Base-by-base conservation (phyloP, 2,888 invertebrate genomes). In the Coelopa pilipes region DNA sequence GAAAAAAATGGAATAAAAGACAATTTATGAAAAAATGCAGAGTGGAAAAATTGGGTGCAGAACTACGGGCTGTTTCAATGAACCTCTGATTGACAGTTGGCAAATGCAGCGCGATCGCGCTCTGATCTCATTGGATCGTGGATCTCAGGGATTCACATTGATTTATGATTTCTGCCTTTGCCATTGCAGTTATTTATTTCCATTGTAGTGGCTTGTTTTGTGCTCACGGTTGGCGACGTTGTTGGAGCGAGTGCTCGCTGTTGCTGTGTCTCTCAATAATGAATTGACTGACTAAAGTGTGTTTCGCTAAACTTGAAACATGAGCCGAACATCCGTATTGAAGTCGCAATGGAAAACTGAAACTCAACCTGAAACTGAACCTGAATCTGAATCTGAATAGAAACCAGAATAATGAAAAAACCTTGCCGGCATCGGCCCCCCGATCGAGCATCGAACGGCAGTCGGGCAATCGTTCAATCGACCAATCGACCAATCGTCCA, bases 11-110 rank as follows among this genome's bases (percentile, higher is more conserved):
- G 46, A 57, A 55, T 46, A 68, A 65, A 72, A 72, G 45, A 53
- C 53, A 70, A 24, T 49, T 45, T 50, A 71, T 45, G 65, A 17
- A 57, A 50, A 45, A 53, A 53, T 7, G 34, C 34, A 4, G 2
- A 34, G 34, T 34, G 34, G 34, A 7, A 34, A 34, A 34, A 34
- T 34, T 34, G 2, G n/a, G 34, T 34, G 34, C 34, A 34, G 34
- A 34, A 34, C 4, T 34, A 53, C 21, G 34, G 79, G 79, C 77
- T 81, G 79, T 79, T 74, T 78, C 81, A 81, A 80, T 80, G 80
- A 80, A 76, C 76, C 76, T 75, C 50, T 50, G 66, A 66, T 19
- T 66, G 66, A 66, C 66, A 50, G 66, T 24, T 50, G 66, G n/a
- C 50, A 66, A 66, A 50, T 66, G 66, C 66, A 62, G 34, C n/a